Conservation (phyloP, 2,888 invertebrate genomes). For the Tetragonula carbonaria region DNA sequence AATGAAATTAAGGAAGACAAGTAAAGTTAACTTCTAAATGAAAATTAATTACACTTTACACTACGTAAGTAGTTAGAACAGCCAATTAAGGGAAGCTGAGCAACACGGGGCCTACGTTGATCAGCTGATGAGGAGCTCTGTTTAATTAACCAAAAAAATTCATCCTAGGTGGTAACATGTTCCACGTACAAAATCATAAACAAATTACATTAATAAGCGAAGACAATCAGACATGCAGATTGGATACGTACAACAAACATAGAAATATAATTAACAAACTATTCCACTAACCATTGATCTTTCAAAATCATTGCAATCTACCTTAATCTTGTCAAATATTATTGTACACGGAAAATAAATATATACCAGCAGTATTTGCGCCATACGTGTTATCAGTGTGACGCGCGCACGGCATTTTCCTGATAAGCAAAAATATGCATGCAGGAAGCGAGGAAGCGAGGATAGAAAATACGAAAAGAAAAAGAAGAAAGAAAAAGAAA, state of each 20-base stretch:
- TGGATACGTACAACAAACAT: not conserved
- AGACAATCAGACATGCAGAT: not conserved
- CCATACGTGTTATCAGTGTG: not conserved
- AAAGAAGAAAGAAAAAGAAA: not conserved
- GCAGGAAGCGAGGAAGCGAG: not conserved
- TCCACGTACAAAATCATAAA: not conserved
- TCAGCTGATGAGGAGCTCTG: constrained; percentile 5
- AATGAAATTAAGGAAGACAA: not conserved
- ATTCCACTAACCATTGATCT: not conserved
- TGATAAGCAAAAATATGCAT: not conserved
- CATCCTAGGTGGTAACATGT: not conserved
- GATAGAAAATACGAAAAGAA: not conserved
- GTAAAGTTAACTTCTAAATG: not conserved
- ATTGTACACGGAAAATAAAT: not conserved
- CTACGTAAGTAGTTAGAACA: not conserved
- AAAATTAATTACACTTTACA: constrained; percentile 2
- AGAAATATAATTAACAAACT: not conserved
- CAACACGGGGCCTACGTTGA: not conserved
- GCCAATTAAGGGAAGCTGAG: not conserved
- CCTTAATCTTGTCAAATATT: not conserved
- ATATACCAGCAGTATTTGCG: not conserved
- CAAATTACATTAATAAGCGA: not conserved
- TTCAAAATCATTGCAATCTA: not conserved
- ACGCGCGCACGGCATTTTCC: not conserved
- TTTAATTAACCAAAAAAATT: constrained; percentile 5